These are phyloP conservation scores for Gorsachius goisagi DNA, from an alignment of 2,113 vertebrate genomes.

Conservation along the genomic window DNA sequence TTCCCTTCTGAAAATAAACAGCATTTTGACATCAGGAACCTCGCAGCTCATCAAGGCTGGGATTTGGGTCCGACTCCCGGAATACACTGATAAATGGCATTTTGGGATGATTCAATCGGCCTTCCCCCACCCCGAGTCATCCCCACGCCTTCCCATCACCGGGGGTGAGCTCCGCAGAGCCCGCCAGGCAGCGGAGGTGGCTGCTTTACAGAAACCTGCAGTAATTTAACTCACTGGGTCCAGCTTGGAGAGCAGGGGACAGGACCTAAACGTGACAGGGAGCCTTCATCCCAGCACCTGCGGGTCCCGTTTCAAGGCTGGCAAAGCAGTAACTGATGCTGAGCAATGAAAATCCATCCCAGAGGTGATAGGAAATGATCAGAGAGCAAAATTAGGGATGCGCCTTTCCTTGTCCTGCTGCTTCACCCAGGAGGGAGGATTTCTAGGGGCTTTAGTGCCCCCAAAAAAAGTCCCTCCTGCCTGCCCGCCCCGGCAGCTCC, in stretches of 20 bases:
- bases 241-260: no score
- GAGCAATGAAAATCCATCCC: neutral
- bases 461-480: neutral
- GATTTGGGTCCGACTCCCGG: neutral
- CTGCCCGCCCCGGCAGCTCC: neutral
- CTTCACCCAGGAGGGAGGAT: neutral
- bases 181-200: no score
- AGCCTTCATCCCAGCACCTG: no score
- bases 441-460: neutral
- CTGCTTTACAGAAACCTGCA: no score
- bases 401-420: neutral
- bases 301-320: no score
- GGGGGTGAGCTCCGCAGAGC: no score
- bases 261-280: no score
- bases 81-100: neutral
- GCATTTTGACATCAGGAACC: neutral
- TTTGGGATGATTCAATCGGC: neutral
- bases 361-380: neutral
- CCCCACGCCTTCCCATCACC: neutral
- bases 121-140: fast-evolving
- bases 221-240: no score
- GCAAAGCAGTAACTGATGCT: neutral
- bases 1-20: neutral
- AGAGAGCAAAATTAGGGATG: neutral
- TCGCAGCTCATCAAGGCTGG: neutral